Evolutionary conservation across 2,113 vertebrate species (phyloP), one percentile per base, ranked within the genome.

Genomic region (Butorides virescens): DNA sequence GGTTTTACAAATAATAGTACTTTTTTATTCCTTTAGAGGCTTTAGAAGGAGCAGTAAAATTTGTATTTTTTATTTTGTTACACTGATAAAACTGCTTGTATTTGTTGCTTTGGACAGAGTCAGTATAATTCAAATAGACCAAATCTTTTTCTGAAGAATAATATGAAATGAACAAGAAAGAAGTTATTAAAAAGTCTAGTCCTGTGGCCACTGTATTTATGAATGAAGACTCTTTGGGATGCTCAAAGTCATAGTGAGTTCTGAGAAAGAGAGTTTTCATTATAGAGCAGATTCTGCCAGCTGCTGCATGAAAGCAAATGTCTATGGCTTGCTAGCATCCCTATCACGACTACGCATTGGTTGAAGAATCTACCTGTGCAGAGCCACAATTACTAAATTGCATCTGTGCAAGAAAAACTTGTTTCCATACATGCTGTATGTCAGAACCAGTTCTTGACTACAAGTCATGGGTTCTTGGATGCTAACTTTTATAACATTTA

Each of bases 301-400:
- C 15, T 53, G 52, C 39, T 90, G n/a, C 10, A 5, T 7, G 19
- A 72, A 67, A 81, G 30, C 36, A 74, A n/a, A 39, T 18, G 10
- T 8, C 37, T 55, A 0, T 15, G 68, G 36, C 34, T 61, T 29
- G 11, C 25, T 66, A 15, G 9, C 30, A 63, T 34, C 32, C 23
- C 59, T 55, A 0, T 30, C 3, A 1, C 16, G 47, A 23, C 26
- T 34, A 11, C 10, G 15, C 32, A 3, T 3, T n/a, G n/a, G 3
- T 44, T 76, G 83, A 36, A 44, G 46, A 88, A 62, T 21, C 37
- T 49, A 21, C 55, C 68, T 59, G 26, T 19, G n/a, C 32, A 55
- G 55, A 49, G 34, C 12, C 72, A 49, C 13, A 26, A 11, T 44
- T 18, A 17, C 34, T n/a, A 39, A 55, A 21, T 9, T 15, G 26